Evolutionary conservation across 2,113 vertebrate species (phyloP).

Genomic region (Damaliscus lunatus): DNA sequence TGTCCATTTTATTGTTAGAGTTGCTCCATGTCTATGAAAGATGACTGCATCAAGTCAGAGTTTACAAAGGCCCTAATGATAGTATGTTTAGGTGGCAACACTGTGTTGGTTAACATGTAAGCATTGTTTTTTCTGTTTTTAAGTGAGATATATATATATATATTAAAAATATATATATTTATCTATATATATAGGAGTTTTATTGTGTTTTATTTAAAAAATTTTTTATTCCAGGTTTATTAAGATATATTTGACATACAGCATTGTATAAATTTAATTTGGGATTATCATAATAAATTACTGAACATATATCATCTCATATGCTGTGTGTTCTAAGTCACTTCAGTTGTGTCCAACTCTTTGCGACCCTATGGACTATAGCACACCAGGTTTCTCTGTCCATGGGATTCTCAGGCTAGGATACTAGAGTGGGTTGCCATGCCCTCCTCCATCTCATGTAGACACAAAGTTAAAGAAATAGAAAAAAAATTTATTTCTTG

Average conservation of each 20-base stretch:
- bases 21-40: not conserved
- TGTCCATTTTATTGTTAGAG: not conserved
- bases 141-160: not conserved
- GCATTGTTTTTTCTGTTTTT: not conserved
- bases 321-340: not conserved
- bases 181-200: not conserved
- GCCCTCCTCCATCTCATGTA: not conserved
- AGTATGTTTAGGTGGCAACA: not conserved
- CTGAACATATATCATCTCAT: not conserved
- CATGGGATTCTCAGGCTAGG: not conserved
- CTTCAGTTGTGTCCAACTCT: not conserved
- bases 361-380: not conserved
- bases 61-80: not conserved
- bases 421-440: not conserved
- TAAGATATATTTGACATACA: not conserved
- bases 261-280: not conserved
- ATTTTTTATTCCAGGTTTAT: not conserved
- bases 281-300: not conserved
- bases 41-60: not conserved
- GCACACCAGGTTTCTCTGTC: not conserved
- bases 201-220: not conserved
- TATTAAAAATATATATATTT: not conserved
- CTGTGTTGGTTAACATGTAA: not conserved
- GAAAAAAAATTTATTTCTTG: not conserved
- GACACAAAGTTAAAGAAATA: not conserved